These are phyloP conservation scores for Diarsia brunnea DNA, from an alignment of 2,888 invertebrate genomes.

Conservation along the genomic window DNA sequence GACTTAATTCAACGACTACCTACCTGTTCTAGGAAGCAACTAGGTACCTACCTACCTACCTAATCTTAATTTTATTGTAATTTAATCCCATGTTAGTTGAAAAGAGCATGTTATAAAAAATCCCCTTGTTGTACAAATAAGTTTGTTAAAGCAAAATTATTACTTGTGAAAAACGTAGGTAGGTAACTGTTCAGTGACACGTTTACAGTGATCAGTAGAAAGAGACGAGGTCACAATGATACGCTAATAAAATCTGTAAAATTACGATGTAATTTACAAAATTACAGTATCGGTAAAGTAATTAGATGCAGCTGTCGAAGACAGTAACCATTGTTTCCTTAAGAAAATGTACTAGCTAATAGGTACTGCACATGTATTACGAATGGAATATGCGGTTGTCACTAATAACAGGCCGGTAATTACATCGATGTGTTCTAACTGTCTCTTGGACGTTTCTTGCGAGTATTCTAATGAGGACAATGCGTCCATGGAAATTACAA, in stretches of 20 bases:
- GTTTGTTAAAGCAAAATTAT: not conserved
- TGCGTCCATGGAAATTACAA: slow-evolving; percentile 46
- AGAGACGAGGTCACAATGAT: slow-evolving; percentile 74
- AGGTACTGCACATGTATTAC: slow-evolving; percentile 11
- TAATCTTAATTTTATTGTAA: slow-evolving; percentile 1
- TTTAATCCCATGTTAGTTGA: not conserved
- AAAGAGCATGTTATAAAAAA: not conserved
- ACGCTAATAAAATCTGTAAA: slow-evolving; percentile 75
- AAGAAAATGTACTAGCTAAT: slow-evolving; percentile 10
- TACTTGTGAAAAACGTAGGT: slow-evolving; percentile 64
- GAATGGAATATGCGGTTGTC: slow-evolving; percentile 37
- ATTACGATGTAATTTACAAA: slow-evolving; percentile 76
- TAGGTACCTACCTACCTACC: not conserved
- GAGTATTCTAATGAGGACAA: slow-evolving; percentile 40
- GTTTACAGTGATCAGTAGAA: slow-evolving; percentile 68
- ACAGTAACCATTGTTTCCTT: slow-evolving; percentile 46
- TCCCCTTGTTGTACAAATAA: slow-evolving; percentile 1
- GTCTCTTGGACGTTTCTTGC: slow-evolving; percentile 55
- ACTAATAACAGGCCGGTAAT: slow-evolving; percentile 61
- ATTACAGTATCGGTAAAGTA: slow-evolving; percentile 77
- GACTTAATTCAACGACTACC: not conserved
- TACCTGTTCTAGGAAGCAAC: not conserved
- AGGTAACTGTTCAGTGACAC: slow-evolving; percentile 73
- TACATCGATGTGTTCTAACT: slow-evolving; percentile 60
- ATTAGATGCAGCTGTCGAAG: slow-evolving; percentile 62